Conservation (phyloP, 37 sponge, comb jelly and placozoan species). For the Eunapius fragilis region DNA sequence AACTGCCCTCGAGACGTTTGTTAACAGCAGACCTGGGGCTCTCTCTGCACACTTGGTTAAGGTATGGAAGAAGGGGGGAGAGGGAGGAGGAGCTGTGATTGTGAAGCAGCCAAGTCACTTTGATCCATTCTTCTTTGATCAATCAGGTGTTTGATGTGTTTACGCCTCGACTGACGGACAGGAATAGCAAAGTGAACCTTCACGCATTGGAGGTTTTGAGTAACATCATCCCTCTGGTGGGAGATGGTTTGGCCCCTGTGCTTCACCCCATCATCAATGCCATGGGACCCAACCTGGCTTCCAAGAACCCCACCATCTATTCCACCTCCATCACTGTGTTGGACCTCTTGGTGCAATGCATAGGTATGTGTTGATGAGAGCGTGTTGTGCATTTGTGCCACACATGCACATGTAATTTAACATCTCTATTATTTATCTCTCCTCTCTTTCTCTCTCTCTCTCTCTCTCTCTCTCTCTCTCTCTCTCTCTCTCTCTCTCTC, state of each 20-base stretch:
- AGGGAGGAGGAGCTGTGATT: neutral
- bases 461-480: neutral
- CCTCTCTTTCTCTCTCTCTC: neutral
- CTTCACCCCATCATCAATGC: constrained; percentile 51
- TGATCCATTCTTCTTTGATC: neutral
- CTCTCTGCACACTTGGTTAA: constrained; percentile 34
- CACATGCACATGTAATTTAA: neutral
- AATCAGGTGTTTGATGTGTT: constrained; percentile 87
- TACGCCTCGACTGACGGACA: constrained; percentile 75
- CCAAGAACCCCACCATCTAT: constrained; percentile 65
- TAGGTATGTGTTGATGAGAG: constrained; percentile 47
- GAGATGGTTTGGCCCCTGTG: constrained; percentile 55
- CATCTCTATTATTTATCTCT: neutral
- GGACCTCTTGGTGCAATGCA: constrained; percentile 57
- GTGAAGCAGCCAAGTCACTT: neutral
- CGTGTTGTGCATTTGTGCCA: neutral
- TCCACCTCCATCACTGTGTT: constrained; percentile 56
- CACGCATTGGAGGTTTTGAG: constrained; percentile 75
- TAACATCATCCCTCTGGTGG: constrained; percentile 71
- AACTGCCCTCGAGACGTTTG: constrained; percentile 43
- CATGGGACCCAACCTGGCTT: constrained; percentile 73
- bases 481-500: no score
- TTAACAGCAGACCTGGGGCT: constrained; percentile 20
- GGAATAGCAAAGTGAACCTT: constrained; percentile 89
- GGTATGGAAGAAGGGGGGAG: constrained; percentile 9